Evolutionary conservation across 1,140 invertebrate genomes (phyloP).

Genomic region (Forficula auricularia): DNA sequence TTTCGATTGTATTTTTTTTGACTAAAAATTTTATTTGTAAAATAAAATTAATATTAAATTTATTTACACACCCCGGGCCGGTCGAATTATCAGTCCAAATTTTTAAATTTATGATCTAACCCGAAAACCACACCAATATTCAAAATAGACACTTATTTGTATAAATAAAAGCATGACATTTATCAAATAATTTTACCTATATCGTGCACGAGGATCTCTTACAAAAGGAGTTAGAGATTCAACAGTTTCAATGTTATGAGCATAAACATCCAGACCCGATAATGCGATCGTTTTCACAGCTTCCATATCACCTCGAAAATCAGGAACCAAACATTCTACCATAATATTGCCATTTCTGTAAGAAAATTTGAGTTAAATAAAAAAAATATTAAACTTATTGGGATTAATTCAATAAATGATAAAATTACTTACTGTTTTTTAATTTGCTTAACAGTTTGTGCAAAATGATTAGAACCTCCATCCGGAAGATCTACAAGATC

Average conservation of each 20-base stretch:
- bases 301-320: constrained; percentile 73
- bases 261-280: constrained; percentile 83
- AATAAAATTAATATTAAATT: too few relatives aligned
- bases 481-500: constrained; percentile 58
- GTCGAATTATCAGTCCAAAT: too few relatives aligned
- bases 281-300: constrained; percentile 59
- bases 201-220: constrained; percentile 71
- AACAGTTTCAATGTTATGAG: constrained; percentile 94
- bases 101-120: too few relatives aligned
- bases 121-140: too few relatives aligned
- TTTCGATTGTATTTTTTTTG: too few relatives aligned
- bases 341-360: constrained; percentile 63
- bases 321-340: constrained; percentile 93
- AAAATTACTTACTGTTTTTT: constrained; percentile 37
- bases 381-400: constrained; percentile 12
- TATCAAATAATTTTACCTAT: too few relatives aligned
- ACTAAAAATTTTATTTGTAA: too few relatives aligned
- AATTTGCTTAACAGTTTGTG: constrained; percentile 69
- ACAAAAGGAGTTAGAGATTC: constrained; percentile 76
- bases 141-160: too few relatives aligned
- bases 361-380: constrained; percentile 16
- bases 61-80: too few relatives aligned
- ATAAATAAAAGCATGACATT: too few relatives aligned
- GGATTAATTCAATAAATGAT: neutral
- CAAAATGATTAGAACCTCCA: constrained; percentile 81